Percentiles rank a stretch among this genome's conserved stretches.
Conservation (phyloP, 2,888 invertebrate genomes). For the Drosophila subsilvestris region DNA sequence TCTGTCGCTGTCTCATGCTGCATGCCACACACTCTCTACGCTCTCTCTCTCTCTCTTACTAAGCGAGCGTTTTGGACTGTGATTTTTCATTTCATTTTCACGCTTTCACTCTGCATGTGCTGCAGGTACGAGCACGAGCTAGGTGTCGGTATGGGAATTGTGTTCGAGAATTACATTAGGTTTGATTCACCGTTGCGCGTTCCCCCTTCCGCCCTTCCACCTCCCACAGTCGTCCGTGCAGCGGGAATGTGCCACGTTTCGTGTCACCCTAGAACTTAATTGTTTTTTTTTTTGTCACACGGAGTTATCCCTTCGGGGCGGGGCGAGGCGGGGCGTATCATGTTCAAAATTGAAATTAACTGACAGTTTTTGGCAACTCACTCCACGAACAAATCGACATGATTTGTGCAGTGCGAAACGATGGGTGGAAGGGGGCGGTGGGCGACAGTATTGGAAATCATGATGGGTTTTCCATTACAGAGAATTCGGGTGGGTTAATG, state of each 20-base stretch:
- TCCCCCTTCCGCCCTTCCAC: background rate
- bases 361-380: constrained; percentile 50
- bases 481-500: background rate
- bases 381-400: constrained; percentile 49
- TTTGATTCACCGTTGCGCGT: constrained; percentile 48
- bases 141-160: constrained; percentile 44
- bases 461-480: background rate
- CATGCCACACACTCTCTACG: background rate
- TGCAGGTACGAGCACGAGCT: constrained; percentile 29
- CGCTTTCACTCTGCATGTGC: constrained; percentile 63
- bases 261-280: constrained; percentile 69
- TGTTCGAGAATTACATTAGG: constrained; percentile 68
- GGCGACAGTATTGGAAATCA: background rate
- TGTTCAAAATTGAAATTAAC: constrained; percentile 77
- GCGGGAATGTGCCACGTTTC: constrained; percentile 39
- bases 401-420: constrained; percentile 42
- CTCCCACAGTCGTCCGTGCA: constrained; percentile 12
- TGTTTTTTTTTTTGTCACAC: constrained; percentile 81
- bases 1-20: constrained; percentile 15
- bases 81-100: constrained; percentile 78
- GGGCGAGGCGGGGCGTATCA: constrained; percentile 76
- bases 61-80: constrained; percentile 48
- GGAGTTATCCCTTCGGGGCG: constrained; percentile 66
- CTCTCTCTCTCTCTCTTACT: background rate
- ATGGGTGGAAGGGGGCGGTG: background rate